Percentiles rank a stretch among this genome's conserved stretches.
Conservation (phyloP, 1,140 invertebrate genomes). For the Micrasema minimum region DNA sequence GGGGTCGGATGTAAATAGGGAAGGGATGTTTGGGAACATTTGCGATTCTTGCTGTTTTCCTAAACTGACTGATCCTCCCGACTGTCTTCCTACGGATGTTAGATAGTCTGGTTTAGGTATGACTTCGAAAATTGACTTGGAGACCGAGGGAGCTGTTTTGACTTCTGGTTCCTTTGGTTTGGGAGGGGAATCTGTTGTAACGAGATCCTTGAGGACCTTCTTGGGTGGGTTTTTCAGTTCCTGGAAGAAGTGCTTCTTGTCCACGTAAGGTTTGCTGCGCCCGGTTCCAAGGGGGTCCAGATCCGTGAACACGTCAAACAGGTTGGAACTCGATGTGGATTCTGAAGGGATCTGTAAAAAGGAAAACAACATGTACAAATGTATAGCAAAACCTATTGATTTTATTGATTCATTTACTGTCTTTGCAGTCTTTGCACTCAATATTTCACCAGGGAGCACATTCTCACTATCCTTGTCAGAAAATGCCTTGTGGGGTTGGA, state of each 20-base stretch:
- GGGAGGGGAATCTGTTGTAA: conserved; percentile 53
- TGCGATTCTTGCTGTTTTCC: conserved; percentile 58
- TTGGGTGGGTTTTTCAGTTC: conserved; percentile 92
- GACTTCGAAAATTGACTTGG: conserved; percentile 56
- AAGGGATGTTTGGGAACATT: conserved; percentile 53
- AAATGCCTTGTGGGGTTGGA: too few relatives aligned
- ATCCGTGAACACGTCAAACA: conserved; percentile 88
- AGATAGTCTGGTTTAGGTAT: conserved; percentile 57
- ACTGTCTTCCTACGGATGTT: conserved; percentile 64
- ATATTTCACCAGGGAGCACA: too few relatives aligned
- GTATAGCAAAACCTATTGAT: too few relatives aligned
- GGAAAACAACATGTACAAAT: conserved; percentile 7
- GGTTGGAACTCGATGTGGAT: conserved; percentile 57
- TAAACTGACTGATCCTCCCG: conserved; percentile 63
- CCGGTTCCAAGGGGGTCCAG: conserved; percentile 91
- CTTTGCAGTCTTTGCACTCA: too few relatives aligned
- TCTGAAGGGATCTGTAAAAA: conserved; percentile 45
- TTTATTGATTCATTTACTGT: too few relatives aligned
- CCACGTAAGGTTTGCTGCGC: conserved; percentile 88
- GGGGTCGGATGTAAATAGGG: conserved; percentile 70
- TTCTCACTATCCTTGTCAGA: too few relatives aligned
- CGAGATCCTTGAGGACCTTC: conserved; percentile 88
- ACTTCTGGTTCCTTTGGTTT: conserved; percentile 43
- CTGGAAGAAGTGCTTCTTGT: conserved; percentile 96
- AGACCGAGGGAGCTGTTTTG: conserved; percentile 54